Conservation (phyloP, 2,113 vertebrate genomes). For the Suncus etruscus region DNA sequence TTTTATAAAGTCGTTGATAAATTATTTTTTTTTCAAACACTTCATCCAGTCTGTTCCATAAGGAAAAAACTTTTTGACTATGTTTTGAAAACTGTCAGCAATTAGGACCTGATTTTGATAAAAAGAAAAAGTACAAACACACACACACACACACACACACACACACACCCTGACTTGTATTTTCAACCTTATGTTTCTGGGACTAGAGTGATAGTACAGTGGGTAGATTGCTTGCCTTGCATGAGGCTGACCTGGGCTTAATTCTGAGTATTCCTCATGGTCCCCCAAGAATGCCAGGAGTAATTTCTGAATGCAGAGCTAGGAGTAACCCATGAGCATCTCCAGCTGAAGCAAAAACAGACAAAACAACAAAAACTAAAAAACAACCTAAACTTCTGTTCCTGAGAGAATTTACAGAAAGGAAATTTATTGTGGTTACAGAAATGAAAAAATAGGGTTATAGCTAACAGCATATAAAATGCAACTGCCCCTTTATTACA, state of each 20-base stretch:
- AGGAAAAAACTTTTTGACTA: conserved; percentile 38
- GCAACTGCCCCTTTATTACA: conserved; percentile 72
- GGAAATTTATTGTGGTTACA: conserved; percentile 79
- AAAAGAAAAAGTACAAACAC: conserved; percentile 28
- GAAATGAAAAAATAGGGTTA: conserved; percentile 72
- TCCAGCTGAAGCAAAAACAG: too few relatives aligned
- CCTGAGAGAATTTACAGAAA: conserved; percentile 43
- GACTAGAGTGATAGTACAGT: too few relatives aligned
- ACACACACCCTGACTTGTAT: background rate
- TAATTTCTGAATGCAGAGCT: too few relatives aligned
- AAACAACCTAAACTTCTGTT: background rate
- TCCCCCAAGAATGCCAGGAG: too few relatives aligned
- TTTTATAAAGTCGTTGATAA: conserved; percentile 81
- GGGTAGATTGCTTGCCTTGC: too few relatives aligned
- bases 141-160: too few relatives aligned
- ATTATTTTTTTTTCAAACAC: conserved; percentile 67
- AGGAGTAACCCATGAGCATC: too few relatives aligned
- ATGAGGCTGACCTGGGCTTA: too few relatives aligned
- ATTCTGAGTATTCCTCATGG: too few relatives aligned
- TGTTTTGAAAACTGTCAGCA: conserved; percentile 70
- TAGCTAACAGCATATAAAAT: conserved; percentile 66
- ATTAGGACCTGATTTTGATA: conserved; percentile 73
- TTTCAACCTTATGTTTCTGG: background rate
- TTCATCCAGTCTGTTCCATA: conserved; percentile 58
- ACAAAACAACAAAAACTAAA: too few relatives aligned